Evolutionary conservation across 2,888 invertebrate species (phyloP).

Genomic region (Protonemura montana): DNA sequence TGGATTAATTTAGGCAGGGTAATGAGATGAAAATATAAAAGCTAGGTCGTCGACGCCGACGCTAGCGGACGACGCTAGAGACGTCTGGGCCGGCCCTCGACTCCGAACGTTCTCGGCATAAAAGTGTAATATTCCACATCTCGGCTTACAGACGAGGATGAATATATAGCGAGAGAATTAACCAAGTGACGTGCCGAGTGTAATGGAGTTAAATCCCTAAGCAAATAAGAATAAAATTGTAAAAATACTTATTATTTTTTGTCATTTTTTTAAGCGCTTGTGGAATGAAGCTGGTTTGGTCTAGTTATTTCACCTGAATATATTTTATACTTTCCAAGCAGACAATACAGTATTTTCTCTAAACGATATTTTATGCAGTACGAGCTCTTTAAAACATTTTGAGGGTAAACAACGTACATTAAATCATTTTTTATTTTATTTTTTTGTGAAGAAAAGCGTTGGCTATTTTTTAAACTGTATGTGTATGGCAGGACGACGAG

Average conservation of each 20-base stretch:
- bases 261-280: neutral
- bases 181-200: neutral
- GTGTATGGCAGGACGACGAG: neutral
- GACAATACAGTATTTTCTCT: neutral
- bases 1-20: conserved; percentile 5
- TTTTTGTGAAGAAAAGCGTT: neutral
- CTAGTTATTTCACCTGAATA: neutral
- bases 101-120: neutral
- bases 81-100: neutral
- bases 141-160: neutral
- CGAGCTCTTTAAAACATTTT: neutral
- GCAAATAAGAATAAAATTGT: neutral
- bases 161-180: neutral
- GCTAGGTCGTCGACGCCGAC: neutral
- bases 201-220: neutral
- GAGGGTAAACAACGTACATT: neutral
- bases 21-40: neutral
- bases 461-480: neutral
- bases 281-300: neutral
- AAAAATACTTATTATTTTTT: neutral
- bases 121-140: neutral
- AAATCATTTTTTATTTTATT: neutral
- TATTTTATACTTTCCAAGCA: neutral
- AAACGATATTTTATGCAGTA: neutral
- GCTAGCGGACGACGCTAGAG: neutral